phyloP scores from a whole-genome alignment of 2,113 vertebrate species.

The Nematolebias whitei region DNA sequence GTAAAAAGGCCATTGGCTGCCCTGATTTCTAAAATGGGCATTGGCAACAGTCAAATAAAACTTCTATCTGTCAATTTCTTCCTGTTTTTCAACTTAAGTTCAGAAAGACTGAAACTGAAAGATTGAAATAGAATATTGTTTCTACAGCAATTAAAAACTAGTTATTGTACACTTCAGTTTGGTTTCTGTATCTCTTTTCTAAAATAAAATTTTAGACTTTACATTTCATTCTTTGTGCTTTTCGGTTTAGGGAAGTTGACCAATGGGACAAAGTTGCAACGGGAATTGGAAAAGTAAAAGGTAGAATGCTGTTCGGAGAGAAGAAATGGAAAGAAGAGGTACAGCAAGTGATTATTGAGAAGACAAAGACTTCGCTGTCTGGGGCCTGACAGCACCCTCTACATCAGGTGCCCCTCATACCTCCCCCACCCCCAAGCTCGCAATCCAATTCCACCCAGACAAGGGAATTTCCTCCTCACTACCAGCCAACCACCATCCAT shows the following conservation, averaged over 20 bases:
- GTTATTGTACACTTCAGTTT: too few species aligned
- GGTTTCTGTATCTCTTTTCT: too few species aligned
- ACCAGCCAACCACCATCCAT: constrained; percentile 69
- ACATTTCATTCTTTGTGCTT: background rate
- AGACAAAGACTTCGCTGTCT: constrained; percentile 79
- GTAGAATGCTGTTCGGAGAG: constrained; percentile 32
- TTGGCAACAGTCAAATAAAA: too few species aligned
- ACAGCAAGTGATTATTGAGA: constrained; percentile 74
- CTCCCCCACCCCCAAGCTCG: constrained; percentile 59
- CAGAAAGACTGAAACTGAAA: too few species aligned
- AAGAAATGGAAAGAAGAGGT: constrained; percentile 64
- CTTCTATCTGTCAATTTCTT: too few species aligned
- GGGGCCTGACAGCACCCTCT: constrained; percentile 73
- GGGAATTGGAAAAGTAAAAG: constrained; percentile 60
- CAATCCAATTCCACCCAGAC: constrained; percentile 74
- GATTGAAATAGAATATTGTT: too few species aligned
- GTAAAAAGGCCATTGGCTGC: too few species aligned
- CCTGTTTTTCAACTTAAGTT: too few species aligned
- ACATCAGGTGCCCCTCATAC: constrained; percentile 72
- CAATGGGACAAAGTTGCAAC: constrained; percentile 37
- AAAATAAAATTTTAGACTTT: constrained; percentile 6
- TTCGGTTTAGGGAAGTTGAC: constrained; percentile 27
- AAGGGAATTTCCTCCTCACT: constrained; percentile 73
- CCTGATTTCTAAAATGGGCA: too few species aligned
- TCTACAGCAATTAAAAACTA: too few species aligned